Percentiles rank a stretch among this genome's conserved stretches.
phyloP scores from a whole-genome alignment of 1,140 invertebrate species.

The Sitobion miscanthi region DNA sequence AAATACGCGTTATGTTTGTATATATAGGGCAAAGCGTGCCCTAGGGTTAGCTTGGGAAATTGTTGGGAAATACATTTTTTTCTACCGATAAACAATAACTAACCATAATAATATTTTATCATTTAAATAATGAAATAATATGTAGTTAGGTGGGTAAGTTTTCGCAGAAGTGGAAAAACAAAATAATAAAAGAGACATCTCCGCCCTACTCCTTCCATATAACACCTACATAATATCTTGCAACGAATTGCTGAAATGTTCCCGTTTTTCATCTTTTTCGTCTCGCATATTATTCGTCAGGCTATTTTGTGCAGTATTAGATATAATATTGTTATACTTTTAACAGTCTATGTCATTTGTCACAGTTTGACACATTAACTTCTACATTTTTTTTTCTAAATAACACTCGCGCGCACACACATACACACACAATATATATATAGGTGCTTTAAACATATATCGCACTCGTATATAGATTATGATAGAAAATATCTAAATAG shows the following conservation, averaged over 20 bases:
- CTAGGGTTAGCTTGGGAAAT: neutral
- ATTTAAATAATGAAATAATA: neutral
- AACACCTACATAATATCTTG: neutral
- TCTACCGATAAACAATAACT: neutral
- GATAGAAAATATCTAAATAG: conserved; percentile 10
- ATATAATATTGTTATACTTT: neutral
- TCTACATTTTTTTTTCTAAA: neutral
- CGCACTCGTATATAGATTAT: neutral
- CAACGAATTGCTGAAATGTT: neutral
- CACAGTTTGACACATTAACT: neutral
- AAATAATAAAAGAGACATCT: neutral
- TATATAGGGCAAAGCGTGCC: neutral
- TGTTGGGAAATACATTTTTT: neutral
- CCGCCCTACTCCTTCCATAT: too few relatives aligned
- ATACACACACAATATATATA: neutral
- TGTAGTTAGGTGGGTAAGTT: neutral
- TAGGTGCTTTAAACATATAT: neutral
- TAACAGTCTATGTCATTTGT: neutral
- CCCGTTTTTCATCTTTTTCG: neutral
- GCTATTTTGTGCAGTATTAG: neutral
- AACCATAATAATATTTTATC: neutral
- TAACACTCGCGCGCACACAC: neutral
- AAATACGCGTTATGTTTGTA: neutral
- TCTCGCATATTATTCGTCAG: neutral
- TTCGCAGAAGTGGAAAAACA: neutral